Base-by-base conservation (phyloP, 1,140 invertebrate genomes). In the Sarcophaga bullata region DNA sequence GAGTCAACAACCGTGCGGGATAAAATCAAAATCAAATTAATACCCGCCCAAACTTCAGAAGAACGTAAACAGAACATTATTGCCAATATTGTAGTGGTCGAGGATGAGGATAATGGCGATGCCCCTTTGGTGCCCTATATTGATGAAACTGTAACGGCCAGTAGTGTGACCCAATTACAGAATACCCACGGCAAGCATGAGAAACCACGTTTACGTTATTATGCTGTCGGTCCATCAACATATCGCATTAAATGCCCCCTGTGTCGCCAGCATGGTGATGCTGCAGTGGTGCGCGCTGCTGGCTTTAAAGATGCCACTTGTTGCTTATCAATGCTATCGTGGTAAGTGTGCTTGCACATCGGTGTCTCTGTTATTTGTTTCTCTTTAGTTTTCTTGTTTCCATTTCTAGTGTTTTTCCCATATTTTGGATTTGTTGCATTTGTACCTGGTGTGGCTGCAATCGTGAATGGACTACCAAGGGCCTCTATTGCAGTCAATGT, bases 381-480 rank as follows among this genome's bases (percentile, higher is more conserved):
- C 17, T 5, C 15, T n/a, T 54, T 6, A 25, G 62, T 72, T 19
- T 72, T 75, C 54, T 54, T 68, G 11, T n/a, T n/a, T 4, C 3
- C 48, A 10, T 37, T 54, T 68, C 13, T 10, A 89, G 88, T 68
- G 82, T 88, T 19, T 88, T n/a, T n/a, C n/a, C 88, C 6, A 82
- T 89, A 10, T 89, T 89, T 48, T 89, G 88, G 87, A 80, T 89
- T 47, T 89, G 88, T 54, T 89, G 88, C 58, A 76, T 89, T 8
- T 86, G 85, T 84, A 89, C 88, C 52, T 89, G 88, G 85, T 89
- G 87, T 54, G 87, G 87, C 73, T 89, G 88, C 83, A 89, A 87
- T 80, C 86, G 88, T n/a, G 88, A 89, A 73, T 88, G 87, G 86
- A 89, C 84, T 81, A 87, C 87, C 73, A 89, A 88, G 81, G 87